Evolutionary conservation across 1,140 invertebrate genomes (phyloP).

Genomic region (Dinoponera quadriceps): DNA sequence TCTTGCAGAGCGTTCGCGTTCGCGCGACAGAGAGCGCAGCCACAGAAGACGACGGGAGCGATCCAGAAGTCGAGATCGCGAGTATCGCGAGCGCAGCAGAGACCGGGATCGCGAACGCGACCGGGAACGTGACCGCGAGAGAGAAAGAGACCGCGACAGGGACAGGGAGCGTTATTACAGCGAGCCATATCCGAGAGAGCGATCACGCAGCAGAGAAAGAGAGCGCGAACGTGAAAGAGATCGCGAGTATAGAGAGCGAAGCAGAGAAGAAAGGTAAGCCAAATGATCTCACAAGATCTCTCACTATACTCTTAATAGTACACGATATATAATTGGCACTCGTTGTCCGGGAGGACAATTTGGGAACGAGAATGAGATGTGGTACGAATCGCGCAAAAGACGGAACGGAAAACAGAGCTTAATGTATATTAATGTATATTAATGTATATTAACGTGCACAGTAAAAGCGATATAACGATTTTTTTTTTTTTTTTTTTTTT

Average conservation of each 20-base stretch:
- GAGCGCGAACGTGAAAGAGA: conserved; percentile 89
- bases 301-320: conserved; percentile 56
- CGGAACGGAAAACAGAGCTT: neutral
- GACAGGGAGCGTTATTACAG: conserved; percentile 84
- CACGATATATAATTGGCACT: neutral
- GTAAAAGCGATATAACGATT: conserved; percentile 5
- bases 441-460: neutral
- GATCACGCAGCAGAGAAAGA: conserved; percentile 90
- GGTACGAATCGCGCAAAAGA: conserved; percentile 1
- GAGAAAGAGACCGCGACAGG: conserved; percentile 88
- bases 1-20: conserved; percentile 89
- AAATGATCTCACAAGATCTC: conserved; percentile 63
- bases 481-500: too few species aligned
- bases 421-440: neutral
- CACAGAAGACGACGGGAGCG: conserved; percentile 90
- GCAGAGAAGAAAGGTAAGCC: conserved; percentile 91
- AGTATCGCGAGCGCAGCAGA: conserved; percentile 90
- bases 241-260: conserved; percentile 88
- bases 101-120: conserved; percentile 88
- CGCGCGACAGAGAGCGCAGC: conserved; percentile 91
- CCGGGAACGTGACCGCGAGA: conserved; percentile 88
- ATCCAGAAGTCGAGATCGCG: conserved; percentile 92
- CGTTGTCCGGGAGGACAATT: conserved; percentile 2
- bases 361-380: neutral
- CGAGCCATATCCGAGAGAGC: conserved; percentile 83